Percentiles rank a stretch among this genome's conserved stretches.
Conservation (phyloP, 2,888 invertebrate genomes). For the Leptinotarsa peninsularis region DNA sequence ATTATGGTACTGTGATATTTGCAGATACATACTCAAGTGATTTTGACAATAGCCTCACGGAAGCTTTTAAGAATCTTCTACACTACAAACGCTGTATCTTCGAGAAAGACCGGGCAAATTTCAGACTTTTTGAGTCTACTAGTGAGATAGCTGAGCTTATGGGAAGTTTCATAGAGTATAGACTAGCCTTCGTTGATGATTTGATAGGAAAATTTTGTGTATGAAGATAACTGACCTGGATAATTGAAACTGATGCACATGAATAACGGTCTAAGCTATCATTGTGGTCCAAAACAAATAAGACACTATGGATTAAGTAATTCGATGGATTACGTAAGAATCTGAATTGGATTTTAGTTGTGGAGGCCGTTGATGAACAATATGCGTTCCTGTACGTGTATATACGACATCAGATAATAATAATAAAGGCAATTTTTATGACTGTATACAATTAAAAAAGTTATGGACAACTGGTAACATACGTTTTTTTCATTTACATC, state of each 20-base stretch:
- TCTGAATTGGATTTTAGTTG: too few species aligned
- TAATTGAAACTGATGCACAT: background rate
- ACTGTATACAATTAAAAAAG: too few species aligned
- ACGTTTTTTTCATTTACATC: too few species aligned
- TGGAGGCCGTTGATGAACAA: too few species aligned
- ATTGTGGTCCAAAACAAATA: too few species aligned
- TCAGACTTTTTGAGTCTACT: background rate
- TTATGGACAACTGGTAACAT: too few species aligned
- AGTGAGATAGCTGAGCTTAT: background rate
- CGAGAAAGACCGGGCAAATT: background rate
- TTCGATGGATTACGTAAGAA: too few species aligned
- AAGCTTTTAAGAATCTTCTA: background rate
- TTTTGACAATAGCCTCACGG: background rate
- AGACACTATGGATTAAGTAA: too few species aligned
- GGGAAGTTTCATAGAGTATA: background rate
- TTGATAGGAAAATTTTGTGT: background rate
- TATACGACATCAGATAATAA: too few species aligned
- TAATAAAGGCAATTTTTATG: too few species aligned
- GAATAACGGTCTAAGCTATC: background rate
- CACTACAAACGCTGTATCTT: conserved; percentile 1
- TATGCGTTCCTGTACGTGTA: too few species aligned
- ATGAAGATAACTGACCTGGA: background rate
- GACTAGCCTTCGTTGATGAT: background rate
- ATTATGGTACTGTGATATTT: conserved; percentile 49
- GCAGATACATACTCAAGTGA: conserved; percentile 48